Conservation (phyloP, 2,113 vertebrate species). For the Nycticorax nycticorax region DNA sequence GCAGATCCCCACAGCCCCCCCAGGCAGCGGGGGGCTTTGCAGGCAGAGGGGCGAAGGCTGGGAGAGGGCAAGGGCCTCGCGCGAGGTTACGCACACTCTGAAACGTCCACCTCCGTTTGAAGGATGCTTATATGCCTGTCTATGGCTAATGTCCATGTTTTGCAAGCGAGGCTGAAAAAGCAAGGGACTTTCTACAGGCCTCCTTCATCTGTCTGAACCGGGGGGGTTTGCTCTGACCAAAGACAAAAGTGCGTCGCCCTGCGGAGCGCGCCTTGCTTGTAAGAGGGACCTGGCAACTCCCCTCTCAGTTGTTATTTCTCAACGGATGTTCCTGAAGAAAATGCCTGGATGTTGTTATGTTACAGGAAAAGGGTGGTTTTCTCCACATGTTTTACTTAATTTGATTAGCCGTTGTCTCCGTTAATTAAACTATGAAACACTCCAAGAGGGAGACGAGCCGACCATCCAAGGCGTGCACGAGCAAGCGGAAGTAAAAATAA, state of each 20-base stretch:
- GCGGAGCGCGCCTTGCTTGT: background rate
- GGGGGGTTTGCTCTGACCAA: fast-evolving
- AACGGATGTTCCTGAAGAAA: background rate
- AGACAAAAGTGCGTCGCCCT: background rate
- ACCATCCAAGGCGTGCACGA: background rate
- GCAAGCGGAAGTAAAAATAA: background rate
- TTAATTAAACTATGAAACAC: background rate
- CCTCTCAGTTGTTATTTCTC: background rate
- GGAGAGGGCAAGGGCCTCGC: fast-evolving
- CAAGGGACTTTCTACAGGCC: background rate
- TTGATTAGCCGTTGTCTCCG: background rate
- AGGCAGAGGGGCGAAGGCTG: background rate
- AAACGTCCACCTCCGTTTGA: background rate
- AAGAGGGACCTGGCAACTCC: background rate
- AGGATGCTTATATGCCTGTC: background rate
- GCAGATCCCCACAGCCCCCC: background rate
- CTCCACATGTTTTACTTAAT: background rate
- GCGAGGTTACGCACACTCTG: fast-evolving
- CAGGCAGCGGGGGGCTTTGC: fast-evolving
- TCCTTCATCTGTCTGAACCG: background rate
- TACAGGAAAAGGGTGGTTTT: background rate
- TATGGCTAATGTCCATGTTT: fast-evolving
- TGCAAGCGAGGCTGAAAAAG: background rate
- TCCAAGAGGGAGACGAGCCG: background rate
- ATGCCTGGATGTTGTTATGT: background rate